These are phyloP conservation scores for Gryllus longicercus DNA, from an alignment of 2,888 invertebrate genomes.

Conservation along the genomic window DNA sequence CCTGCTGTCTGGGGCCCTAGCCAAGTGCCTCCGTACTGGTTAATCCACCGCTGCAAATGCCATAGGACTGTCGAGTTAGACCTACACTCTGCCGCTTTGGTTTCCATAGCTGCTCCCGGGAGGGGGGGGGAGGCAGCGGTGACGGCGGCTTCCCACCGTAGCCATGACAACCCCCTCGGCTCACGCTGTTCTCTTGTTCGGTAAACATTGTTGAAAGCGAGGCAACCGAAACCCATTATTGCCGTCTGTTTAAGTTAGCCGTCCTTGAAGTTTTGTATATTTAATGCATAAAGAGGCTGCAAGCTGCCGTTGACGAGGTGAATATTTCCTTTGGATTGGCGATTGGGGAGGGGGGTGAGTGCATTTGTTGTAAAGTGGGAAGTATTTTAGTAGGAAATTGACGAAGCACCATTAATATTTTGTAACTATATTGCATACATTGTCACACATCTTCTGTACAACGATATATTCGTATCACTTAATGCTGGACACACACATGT, in stretches of 20 bases:
- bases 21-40: too few species aligned
- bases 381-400: neutral
- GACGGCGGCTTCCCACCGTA: neutral
- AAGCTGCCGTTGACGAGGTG: neutral
- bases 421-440: too few species aligned
- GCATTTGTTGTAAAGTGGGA: neutral
- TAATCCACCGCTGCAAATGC: too few species aligned
- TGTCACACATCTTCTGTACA: too few species aligned
- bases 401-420: neutral
- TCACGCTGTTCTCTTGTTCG: neutral
- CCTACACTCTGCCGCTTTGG: too few species aligned
- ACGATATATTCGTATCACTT: too few species aligned
- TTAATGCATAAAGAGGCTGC: neutral
- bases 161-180: conserved; percentile 4
- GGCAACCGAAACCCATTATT: conserved; percentile 17
- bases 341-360: neutral
- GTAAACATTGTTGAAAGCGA: conserved; percentile 10
- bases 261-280: neutral
- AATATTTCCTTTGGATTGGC: neutral
- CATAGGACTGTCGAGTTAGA: too few species aligned
- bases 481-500: too few species aligned
- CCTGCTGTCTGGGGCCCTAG: too few species aligned
- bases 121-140: too few species aligned
- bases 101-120: too few species aligned
- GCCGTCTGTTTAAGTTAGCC: neutral